Evolutionary conservation across 2,113 vertebrate species (phyloP).

Genomic region (Synchiropus splendidus): DNA sequence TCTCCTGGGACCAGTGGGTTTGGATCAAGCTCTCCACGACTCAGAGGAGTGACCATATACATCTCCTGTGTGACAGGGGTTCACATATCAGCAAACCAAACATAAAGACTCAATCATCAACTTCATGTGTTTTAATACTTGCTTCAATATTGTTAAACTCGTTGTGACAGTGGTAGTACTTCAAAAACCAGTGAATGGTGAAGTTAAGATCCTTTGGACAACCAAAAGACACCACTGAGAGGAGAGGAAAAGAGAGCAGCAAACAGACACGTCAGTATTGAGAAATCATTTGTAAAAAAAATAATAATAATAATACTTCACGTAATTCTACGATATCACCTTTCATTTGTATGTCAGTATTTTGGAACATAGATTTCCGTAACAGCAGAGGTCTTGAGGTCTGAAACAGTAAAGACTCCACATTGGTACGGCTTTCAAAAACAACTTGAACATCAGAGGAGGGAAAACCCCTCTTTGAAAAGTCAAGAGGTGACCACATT

Average conservation of each 20-base stretch:
- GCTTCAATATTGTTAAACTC: conserved; percentile 74
- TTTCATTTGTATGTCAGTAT: conserved; percentile 73
- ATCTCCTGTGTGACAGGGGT: conserved; percentile 60
- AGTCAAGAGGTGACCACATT: too few relatives aligned
- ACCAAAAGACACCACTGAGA: conserved; percentile 62
- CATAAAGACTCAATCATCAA: neutral
- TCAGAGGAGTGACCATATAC: conserved; percentile 49
- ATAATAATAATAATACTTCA: too few relatives aligned
- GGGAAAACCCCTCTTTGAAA: too few relatives aligned
- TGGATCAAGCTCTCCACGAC: conserved; percentile 50
- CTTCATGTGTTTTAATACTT: conserved; percentile 36
- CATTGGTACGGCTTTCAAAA: too few relatives aligned
- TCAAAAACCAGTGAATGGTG: conserved; percentile 72
- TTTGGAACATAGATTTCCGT: conserved; percentile 76
- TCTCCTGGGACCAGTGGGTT: conserved; percentile 58
- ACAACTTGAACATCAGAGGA: too few relatives aligned
- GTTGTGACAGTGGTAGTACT: conserved; percentile 76
- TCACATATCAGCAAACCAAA: neutral
- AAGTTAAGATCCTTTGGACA: conserved; percentile 66
- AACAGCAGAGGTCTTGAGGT: conserved; percentile 69
- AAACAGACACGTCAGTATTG: neutral
- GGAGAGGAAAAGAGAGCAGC: too few relatives aligned
- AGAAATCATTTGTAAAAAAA: too few relatives aligned
- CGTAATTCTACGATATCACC: conserved; percentile 49
- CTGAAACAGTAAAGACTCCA: too few relatives aligned